These are phyloP conservation scores for Epinotia ramella DNA, from an alignment of 2,888 invertebrate genomes.

Conservation along the genomic window DNA sequence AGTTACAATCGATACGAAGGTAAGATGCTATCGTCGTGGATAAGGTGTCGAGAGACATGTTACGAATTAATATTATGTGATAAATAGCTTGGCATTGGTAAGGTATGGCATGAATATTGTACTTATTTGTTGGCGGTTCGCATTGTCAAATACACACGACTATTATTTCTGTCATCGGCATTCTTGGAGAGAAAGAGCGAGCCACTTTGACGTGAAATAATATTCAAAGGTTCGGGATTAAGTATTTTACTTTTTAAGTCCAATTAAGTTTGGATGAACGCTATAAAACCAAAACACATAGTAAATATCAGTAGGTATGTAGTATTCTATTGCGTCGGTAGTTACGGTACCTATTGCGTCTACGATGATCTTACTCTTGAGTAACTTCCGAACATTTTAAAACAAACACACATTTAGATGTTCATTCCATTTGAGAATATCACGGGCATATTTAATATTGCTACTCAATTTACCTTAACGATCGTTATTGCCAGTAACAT, in stretches of 20 bases:
- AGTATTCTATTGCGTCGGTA: too few relatives aligned
- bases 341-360: background rate
- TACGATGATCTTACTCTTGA: background rate
- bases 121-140: background rate
- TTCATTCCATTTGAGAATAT: background rate
- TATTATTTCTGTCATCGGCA: background rate
- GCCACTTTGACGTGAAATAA: too few relatives aligned
- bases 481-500: constrained; percentile 7
- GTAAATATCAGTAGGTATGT: background rate
- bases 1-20: background rate
- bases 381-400: background rate
- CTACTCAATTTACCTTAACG: constrained; percentile 21
- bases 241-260: too few relatives aligned
- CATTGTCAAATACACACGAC: background rate
- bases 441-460: background rate
- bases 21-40: constrained; percentile 3
- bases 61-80: constrained; percentile 9
- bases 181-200: background rate
- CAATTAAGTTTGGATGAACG: too few relatives aligned
- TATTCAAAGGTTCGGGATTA: too few relatives aligned
- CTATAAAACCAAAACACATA: background rate
- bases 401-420: background rate
- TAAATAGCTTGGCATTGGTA: constrained; percentile 7
- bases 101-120: constrained; percentile 3
- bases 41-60: constrained; percentile 10